Conservation (phyloP, 1,140 invertebrate species). For the Drosophila ironensis region DNA sequence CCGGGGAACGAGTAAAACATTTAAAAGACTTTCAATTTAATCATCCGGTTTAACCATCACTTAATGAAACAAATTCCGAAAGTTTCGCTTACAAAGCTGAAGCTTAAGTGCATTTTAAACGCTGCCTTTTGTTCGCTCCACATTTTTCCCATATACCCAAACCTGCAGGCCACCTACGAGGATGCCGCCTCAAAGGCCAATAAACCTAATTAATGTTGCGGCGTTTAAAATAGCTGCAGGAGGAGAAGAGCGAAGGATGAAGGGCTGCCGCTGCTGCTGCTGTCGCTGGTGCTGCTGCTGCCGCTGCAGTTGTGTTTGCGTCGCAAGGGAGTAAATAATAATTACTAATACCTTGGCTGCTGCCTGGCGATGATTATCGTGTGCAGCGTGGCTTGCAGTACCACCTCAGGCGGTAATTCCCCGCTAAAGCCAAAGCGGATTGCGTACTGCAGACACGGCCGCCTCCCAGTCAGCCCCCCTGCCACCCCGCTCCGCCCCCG, state of each 20-base stretch:
- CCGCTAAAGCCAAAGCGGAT: slow-evolving; percentile 20
- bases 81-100: too few species aligned
- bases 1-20: too few species aligned
- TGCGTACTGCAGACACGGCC: slow-evolving; percentile 7
- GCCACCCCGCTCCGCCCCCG: background rate
- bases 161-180: background rate
- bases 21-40: too few species aligned
- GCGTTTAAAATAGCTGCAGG: background rate
- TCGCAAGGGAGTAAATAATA: slow-evolving; percentile 29
- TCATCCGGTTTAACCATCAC: too few species aligned
- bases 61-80: too few species aligned
- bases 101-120: slow-evolving; percentile 12
- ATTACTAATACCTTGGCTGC: slow-evolving; percentile 40
- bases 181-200: slow-evolving; percentile 43
- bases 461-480: background rate
- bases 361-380: slow-evolving; percentile 36
- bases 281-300: background rate
- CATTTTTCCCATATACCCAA: slow-evolving; percentile 13
- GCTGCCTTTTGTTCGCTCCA: background rate
- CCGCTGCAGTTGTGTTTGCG: slow-evolving; percentile 35
- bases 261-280: background rate
- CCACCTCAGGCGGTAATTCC: slow-evolving; percentile 7
- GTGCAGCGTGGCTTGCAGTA: slow-evolving; percentile 4
- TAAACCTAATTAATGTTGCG: slow-evolving; percentile 65
- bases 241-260: background rate